A percentile compares a stretch with the other conserved stretches of the same genome.
These are phyloP conservation scores for Limanda limanda DNA, from an alignment of 2,113 vertebrate species.

Conservation along the genomic window DNA sequence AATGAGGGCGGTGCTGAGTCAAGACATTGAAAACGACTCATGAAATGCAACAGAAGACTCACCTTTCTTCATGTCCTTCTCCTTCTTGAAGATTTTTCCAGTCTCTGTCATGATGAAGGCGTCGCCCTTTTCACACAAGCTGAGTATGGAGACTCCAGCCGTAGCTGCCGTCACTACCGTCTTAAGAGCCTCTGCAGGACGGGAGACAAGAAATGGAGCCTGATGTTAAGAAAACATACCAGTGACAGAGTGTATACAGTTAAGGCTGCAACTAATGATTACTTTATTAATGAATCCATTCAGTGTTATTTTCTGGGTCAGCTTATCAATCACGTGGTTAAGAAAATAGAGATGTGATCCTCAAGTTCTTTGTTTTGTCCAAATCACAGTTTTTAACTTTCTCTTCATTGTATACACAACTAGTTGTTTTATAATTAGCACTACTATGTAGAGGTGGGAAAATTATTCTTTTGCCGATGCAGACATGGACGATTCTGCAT, in stretches of 20 bases:
- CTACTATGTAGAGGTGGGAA: too few species aligned
- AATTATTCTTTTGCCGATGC: too few species aligned
- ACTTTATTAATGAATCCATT: not conserved
- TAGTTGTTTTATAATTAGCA: too few species aligned
- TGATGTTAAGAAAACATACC: not conserved
- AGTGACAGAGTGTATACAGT: not conserved
- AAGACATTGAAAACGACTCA: not conserved
- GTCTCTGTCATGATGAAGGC: slow-evolving; percentile 93
- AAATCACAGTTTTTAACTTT: too few species aligned
- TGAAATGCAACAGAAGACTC: not conserved
- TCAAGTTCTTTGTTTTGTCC: too few species aligned
- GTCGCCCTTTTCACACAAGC: slow-evolving; percentile 93
- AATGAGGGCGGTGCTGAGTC: slow-evolving; percentile 3
- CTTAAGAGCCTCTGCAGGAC: slow-evolving; percentile 87
- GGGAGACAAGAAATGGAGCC: not conserved
- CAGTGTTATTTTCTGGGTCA: not conserved
- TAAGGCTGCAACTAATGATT: too few species aligned
- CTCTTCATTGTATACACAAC: too few species aligned
- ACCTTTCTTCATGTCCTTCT: slow-evolving; percentile 99
- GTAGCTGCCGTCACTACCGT: slow-evolving; percentile 86
- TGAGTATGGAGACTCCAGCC: slow-evolving; percentile 88
- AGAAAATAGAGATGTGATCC: not conserved
- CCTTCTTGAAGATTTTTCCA: slow-evolving; percentile 97
- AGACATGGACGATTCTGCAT: too few species aligned
- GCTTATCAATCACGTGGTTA: not conserved